phyloP scores from a whole-genome alignment of 2,113 vertebrate genomes.

The Boulengeromyrus knoepffleri region DNA sequence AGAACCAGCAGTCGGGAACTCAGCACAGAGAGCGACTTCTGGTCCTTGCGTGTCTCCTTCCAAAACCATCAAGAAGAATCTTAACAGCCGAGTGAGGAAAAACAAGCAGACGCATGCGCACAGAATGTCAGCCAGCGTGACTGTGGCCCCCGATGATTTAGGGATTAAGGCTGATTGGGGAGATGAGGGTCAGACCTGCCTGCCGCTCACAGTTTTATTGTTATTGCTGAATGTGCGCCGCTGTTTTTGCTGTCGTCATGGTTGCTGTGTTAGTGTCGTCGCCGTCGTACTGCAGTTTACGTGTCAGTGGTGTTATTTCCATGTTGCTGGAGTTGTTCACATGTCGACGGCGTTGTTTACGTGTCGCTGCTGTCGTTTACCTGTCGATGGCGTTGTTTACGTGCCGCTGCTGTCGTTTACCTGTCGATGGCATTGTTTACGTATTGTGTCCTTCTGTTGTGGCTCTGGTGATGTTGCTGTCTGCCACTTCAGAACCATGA shows the following conservation, averaged over 20 bases:
- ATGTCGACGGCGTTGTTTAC: background rate
- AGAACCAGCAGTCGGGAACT: background rate
- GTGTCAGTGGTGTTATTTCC: background rate
- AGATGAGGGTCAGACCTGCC: conserved; percentile 18
- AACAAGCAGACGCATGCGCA: background rate
- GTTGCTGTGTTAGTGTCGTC: background rate
- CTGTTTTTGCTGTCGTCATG: background rate
- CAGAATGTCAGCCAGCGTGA: conserved; percentile 43
- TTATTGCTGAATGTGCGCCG: background rate
- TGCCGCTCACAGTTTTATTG: background rate
- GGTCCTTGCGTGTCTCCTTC: conserved; percentile 26
- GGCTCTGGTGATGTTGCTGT: background rate
- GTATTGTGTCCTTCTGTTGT: background rate
- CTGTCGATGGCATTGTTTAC: background rate
- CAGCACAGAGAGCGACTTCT: background rate
- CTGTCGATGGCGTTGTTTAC: background rate
- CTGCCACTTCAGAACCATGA: background rate
- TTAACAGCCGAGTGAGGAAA: conserved; percentile 28
- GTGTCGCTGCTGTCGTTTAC: too few species aligned
- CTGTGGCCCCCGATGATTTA: conserved; percentile 43
- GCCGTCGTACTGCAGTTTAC: background rate
- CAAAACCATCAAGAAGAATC: conserved; percentile 26
- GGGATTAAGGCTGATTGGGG: conserved; percentile 50
- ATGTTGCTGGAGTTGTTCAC: background rate
- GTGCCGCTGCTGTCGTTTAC: background rate